These are phyloP conservation scores for Phylloscopus trochiloides DNA, from an alignment of 2,113 vertebrate genomes.

Conservation along the genomic window DNA sequence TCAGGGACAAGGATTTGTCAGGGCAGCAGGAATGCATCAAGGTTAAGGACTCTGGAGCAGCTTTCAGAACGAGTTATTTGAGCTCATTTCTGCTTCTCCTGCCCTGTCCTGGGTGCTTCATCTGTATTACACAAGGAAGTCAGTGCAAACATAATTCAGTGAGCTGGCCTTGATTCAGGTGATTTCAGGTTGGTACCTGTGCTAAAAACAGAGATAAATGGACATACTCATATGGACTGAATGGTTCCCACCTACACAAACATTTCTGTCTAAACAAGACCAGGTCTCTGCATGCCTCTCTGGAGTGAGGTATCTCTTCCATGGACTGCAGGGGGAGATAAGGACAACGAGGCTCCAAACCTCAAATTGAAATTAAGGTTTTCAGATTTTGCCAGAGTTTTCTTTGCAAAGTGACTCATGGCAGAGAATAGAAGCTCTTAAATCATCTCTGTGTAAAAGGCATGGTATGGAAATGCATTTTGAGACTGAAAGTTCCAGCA, in stretches of 20 bases:
- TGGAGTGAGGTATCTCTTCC: not conserved
- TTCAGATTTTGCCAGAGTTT: not conserved
- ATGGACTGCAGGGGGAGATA: not conserved
- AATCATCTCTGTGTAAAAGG: not conserved
- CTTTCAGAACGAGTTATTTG: not conserved
- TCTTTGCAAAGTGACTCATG: not conserved
- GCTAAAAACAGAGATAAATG: not conserved
- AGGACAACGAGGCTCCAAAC: not conserved
- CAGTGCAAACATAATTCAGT: not conserved
- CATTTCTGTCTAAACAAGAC: not conserved
- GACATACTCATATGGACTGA: accelerated
- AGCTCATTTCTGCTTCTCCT: not conserved
- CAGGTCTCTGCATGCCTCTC: not conserved
- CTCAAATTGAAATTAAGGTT: not conserved
- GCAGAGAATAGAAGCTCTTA: not conserved
- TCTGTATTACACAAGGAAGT: not conserved
- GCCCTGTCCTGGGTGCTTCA: not conserved
- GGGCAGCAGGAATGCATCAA: not conserved
- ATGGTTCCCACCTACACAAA: not conserved
- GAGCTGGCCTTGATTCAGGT: not conserved
- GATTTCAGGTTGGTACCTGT: not conserved
- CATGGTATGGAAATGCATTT: not conserved
- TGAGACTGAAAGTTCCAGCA: not conserved
- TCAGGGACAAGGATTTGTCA: not conserved
- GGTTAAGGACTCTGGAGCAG: not conserved